Base-by-base conservation (phyloP, 2,797 vertebrate species). In the Erpetoichthys calabaricus region DNA sequence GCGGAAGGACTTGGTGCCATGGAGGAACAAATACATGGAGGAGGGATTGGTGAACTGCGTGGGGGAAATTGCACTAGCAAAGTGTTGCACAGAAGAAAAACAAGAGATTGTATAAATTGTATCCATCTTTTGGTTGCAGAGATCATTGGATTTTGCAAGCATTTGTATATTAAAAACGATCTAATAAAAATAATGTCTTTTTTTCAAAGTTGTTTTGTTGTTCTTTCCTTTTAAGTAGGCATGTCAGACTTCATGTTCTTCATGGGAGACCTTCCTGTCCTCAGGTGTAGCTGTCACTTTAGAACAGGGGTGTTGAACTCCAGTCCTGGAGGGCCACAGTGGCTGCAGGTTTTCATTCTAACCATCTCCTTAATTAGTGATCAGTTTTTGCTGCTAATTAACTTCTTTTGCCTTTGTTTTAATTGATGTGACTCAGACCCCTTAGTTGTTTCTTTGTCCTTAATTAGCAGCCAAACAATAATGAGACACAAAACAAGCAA, bases 141-240 rank as follows among this genome's bases (percentile, higher is more conserved):
- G 54, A 76, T 79, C 70, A 71, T 65, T 67, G 66, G 73, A 75
- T 73, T 66, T 71, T 79, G 66, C 64, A 72, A 73, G 72, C 64
- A 75, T 81, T 80, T 85, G 75, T 81, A 79, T 68, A 62, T 67
- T 71, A 65, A 81, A 75, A 74, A 63, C 74, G 72, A 69, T 61
- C 25, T 6, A 75, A 74, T 77, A 84, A 86, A 87, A 67, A 64
- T 74, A 67, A 73, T 65, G 70, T 79, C 25, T 76, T 83, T 85
- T 79, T 82, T 84, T 75, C 64, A 71, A 51, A 25, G 25, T 25
- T 25, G 25, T 25, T 25, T 25, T 25, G 25, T 25, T 25, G 25
- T 25, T 25, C 25, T 25, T 25, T 25, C 25, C 25, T 25, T 25
- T 1, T 25, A 25, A 25, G 25, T 25, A 25, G 25, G 25, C 25